Conservation (phyloP, 2,888 invertebrate genomes). For the Microctonus brassicae region DNA sequence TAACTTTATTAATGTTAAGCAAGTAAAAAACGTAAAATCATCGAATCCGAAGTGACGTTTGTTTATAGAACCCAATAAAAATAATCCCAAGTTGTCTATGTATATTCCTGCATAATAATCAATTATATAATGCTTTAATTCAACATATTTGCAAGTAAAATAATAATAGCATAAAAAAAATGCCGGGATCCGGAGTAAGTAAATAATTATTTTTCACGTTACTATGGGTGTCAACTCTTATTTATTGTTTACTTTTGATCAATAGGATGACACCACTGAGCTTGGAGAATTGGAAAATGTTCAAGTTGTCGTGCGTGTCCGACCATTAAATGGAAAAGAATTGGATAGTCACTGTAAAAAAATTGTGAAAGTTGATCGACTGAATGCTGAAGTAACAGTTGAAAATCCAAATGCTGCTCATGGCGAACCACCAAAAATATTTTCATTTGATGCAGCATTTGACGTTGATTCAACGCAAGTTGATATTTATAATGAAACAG, state of each 20-base stretch:
- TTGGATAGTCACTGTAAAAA: constrained; percentile 78
- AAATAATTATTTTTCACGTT: background rate
- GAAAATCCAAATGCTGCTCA: constrained; percentile 80
- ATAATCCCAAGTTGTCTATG: background rate
- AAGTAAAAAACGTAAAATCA: background rate
- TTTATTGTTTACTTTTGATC: constrained; percentile 16
- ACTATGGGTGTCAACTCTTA: background rate
- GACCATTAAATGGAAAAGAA: constrained; percentile 93
- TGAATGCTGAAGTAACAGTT: constrained; percentile 84
- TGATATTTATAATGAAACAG: constrained; percentile 96
- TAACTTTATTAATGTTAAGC: no score
- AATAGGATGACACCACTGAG: constrained; percentile 71
- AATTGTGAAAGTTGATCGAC: constrained; percentile 82
- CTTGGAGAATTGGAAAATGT: constrained; percentile 90
- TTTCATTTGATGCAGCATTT: constrained; percentile 96
- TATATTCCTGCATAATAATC: background rate
- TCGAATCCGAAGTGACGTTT: constrained; percentile 24
- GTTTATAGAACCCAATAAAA: constrained; percentile 19
- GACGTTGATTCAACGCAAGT: constrained; percentile 88
- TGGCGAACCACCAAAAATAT: constrained; percentile 87
- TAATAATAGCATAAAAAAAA: constrained; percentile 36
- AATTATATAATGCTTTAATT: constrained; percentile 16
- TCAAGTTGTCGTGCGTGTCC: constrained; percentile 93
- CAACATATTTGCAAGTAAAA: background rate
- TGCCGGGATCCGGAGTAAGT: constrained; percentile 59